phyloP scores from a whole-genome alignment of 2,113 vertebrate species.

The Scomber japonicus region DNA sequence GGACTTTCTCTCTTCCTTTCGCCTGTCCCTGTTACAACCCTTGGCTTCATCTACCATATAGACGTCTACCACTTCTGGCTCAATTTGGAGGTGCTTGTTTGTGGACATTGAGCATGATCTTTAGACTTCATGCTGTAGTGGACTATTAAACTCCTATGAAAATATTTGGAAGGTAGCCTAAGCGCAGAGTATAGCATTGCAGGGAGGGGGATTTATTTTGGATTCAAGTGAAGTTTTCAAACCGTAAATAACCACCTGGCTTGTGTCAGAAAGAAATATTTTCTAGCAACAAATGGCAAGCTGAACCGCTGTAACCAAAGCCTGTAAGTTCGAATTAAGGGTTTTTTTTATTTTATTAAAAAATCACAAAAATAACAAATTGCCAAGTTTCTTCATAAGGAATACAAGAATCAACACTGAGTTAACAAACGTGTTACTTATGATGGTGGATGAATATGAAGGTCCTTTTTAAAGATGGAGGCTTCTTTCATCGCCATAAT shows the following conservation, averaged over 20 bases:
- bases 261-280: slow-evolving; percentile 28
- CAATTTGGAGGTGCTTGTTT: slow-evolving; percentile 29
- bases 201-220: slow-evolving; percentile 55
- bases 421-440: background rate
- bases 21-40: slow-evolving; percentile 18
- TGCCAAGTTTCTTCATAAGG: background rate
- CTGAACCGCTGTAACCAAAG: slow-evolving; percentile 9
- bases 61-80: slow-evolving; percentile 18
- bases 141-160: slow-evolving; percentile 45
- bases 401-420: background rate
- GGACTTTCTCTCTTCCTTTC: slow-evolving; percentile 2
- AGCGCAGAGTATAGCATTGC: slow-evolving; percentile 37
- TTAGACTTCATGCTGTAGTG: slow-evolving; percentile 28
- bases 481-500: background rate
- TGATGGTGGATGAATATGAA: no score
- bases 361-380: background rate
- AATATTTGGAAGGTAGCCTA: slow-evolving; percentile 40
- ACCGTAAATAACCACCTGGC: slow-evolving; percentile 37
- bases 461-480: background rate
- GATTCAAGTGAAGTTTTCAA: slow-evolving; percentile 49
- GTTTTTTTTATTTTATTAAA: no score
- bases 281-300: slow-evolving; percentile 33
- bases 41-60: slow-evolving; percentile 30
- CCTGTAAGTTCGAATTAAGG: background rate
- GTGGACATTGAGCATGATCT: slow-evolving; percentile 43